Base-by-base conservation (phyloP, 1,140 invertebrate species). In the Drosophila carrolli region DNA sequence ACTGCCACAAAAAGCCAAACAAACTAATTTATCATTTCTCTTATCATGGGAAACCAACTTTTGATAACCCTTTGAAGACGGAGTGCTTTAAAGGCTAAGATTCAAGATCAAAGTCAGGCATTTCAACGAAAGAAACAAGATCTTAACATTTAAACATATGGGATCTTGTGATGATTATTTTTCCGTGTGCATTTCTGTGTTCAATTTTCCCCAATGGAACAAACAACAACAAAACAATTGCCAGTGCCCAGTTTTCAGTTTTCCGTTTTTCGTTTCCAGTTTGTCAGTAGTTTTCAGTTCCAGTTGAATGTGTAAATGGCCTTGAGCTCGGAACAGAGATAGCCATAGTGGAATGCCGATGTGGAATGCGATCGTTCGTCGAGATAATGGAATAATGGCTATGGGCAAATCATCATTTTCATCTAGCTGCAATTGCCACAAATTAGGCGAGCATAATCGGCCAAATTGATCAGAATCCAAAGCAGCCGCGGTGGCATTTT, bases 401-500 rank as follows among this genome's bases (percentile, higher is more conserved):
- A 40, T 27, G 46, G 65, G 51, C 60, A 65, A 65, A 65, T 65
- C 62, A 62, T 65, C 62, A 65, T 65, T 58, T 19, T 46, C 41
- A 46, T 23, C 59, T 11, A 40, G 27, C 46, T 35, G 60, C 60
- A 68, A 68, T 68, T 68, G 65, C 19, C 47, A 27, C 32, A 37
- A 68, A 68, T 68, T 68, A 68, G 65, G 65, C 59, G 59, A 63
- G 32, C 65, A 66, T 66, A 68, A 68, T 68, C 60, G 65, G 16
- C 27, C 38, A 68, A 68, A 68, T 68, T 66, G 65, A 68, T 66
- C 61, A 46, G 65, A 66, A 61, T 65, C 56, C 38, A 10, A 62
- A 43, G 27, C 56, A 19, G 35, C 35, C 14, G 38, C 4, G 8
- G 35, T 19, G 56, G 35, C 37, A 14, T 41, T 44, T 19, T 19